phyloP scores from a whole-genome alignment of 2,888 invertebrate species.

The Fissipunctia ypsillon region DNA sequence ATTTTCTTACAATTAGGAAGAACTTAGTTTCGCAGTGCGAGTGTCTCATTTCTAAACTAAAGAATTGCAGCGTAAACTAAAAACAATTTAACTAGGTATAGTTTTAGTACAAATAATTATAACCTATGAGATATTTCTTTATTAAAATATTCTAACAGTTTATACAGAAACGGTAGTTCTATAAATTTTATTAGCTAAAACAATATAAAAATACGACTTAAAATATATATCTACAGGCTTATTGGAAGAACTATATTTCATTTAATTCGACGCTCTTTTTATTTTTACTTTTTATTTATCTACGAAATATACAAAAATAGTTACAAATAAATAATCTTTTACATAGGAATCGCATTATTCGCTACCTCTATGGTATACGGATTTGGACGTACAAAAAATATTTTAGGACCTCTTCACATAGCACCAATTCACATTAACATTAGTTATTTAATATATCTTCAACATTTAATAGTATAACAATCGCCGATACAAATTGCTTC shows the following conservation, averaged over 20 bases:
- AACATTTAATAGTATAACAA: conserved; percentile 59
- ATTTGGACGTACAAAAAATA: conserved; percentile 73
- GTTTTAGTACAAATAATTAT: conserved; percentile 83
- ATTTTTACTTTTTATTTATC: conserved; percentile 77
- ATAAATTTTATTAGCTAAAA: conserved; percentile 70
- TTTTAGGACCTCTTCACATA: conserved; percentile 75
- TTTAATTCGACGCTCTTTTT: conserved; percentile 73
- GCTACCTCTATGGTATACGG: conserved; percentile 75
- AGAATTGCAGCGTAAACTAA: conserved; percentile 82
- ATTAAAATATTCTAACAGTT: conserved; percentile 82
- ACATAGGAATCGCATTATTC: conserved; percentile 81
- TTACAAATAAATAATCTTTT: conserved; percentile 89
- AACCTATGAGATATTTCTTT: conserved; percentile 86
- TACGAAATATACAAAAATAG: conserved; percentile 87
- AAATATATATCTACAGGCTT: conserved; percentile 85
- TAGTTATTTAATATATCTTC: conserved; percentile 65
- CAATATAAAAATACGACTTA: conserved; percentile 78
- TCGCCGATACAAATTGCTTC: conserved; percentile 53
- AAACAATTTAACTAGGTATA: conserved; percentile 81
- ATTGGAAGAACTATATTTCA: conserved; percentile 83
- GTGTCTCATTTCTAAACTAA: conserved; percentile 78
- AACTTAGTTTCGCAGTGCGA: conserved; percentile 87
- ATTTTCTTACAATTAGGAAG: conserved; percentile 89
- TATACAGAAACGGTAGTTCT: conserved; percentile 84
- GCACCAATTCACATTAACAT: conserved; percentile 76